These are phyloP conservation scores for Eristalinus sepulchralis DNA, from an alignment of 2,888 invertebrate genomes.

Conservation along the genomic window DNA sequence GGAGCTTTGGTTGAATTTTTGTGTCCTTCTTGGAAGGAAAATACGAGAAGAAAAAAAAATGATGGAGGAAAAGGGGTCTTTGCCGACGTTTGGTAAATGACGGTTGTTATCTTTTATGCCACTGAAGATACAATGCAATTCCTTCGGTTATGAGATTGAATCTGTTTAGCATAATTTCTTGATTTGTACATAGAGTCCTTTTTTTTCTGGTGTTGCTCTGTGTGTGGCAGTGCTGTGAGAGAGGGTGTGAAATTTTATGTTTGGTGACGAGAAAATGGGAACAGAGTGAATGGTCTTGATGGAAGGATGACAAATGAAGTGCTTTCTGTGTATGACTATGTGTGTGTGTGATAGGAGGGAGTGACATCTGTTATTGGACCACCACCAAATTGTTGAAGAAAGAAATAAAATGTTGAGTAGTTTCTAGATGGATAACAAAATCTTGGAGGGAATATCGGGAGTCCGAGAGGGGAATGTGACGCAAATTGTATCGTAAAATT, in stretches of 20 bases:
- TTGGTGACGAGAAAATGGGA: background rate
- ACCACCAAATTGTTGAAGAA: background rate
- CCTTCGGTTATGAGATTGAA: constrained; percentile 63
- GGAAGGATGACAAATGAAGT: background rate
- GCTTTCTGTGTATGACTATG: background rate
- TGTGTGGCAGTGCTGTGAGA: constrained; percentile 4
- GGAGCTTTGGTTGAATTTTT: constrained; percentile 52
- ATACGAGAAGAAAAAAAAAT: background rate
- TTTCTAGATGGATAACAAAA: no score
- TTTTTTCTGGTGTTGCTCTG: constrained; percentile 14
- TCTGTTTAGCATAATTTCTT: constrained; percentile 67
- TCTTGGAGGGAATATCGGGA: no score
- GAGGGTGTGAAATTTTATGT: constrained; percentile 24
- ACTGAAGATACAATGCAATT: constrained; percentile 52
- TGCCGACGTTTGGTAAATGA: constrained; percentile 49
- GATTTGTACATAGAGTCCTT: constrained; percentile 34
- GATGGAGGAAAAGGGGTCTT: constrained; percentile 23
- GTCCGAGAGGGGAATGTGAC: no score
- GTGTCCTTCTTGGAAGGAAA: constrained; percentile 23
- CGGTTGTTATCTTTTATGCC: constrained; percentile 64
- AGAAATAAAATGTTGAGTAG: background rate
- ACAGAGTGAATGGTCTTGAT: background rate
- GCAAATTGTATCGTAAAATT: no score
- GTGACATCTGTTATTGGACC: background rate
- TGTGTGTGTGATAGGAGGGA: background rate